Base-by-base conservation (phyloP, 1,140 invertebrate genomes). In the Drusus annulatus region DNA sequence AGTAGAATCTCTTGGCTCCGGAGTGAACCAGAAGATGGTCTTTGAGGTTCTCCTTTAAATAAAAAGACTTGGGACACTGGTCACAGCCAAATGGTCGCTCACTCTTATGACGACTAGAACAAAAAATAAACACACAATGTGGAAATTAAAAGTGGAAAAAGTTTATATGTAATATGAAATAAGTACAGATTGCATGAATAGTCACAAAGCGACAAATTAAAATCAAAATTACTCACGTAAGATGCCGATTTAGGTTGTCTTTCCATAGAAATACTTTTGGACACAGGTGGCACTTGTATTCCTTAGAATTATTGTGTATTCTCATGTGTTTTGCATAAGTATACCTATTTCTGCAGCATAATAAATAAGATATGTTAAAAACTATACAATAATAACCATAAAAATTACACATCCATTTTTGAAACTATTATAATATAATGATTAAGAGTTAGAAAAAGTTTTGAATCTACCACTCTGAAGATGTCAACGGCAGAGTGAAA, bases 241-340 rank as follows among this genome's bases (percentile, higher is more conserved):
- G 80, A 71, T 83, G 81, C 2, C 79, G 56, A 62, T 83, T 83
- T 5, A 80, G 76, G 50, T 83, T 83, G 58, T 80, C 79, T 76
- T 83, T 83, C 81, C 81, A 83, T 52, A 80, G 60, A 63, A 83
- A 83, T 5, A 80, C 79, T 79, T 83, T 83, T 16, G 79, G 79
- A 71, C 81, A 83, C 16, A 83, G 63, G 60, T 83, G 76, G 25
- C 81, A 83, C 28, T 83, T 83, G 21, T 83, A 80, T 62, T 83
- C 76, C 63, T 80, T 80, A 16, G 81, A 78, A 78, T 69, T 80
- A 28, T 80, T 83, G 25, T 83, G 81, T 25, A 83, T 80, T 69
- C 81, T 78, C 79, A 80, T 76, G 17, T 83, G 81, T 36, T 80
- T 83, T 2, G 76, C 23, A 31, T 83, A 83, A 5, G 81, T 80